Evolutionary conservation across 2,888 invertebrate genomes (phyloP).

Genomic region (Teleogryllus oceanicus): DNA sequence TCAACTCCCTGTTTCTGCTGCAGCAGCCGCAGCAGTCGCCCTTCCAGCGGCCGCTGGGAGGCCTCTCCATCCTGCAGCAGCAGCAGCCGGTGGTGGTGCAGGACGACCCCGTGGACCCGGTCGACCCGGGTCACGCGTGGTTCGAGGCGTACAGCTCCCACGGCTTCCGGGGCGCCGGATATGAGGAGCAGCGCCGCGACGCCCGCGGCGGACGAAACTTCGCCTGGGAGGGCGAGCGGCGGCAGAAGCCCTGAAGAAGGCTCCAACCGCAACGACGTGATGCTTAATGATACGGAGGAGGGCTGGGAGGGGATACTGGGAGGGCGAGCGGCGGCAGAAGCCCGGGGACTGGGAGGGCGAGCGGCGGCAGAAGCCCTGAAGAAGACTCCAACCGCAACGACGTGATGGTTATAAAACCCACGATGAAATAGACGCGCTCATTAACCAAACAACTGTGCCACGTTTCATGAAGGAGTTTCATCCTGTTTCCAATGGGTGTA

Average conservation of each 20-base stretch:
- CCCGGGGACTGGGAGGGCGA: conserved; percentile 31
- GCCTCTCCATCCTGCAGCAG: background rate
- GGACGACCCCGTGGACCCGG: background rate
- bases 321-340: conserved; percentile 21
- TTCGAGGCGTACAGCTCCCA: background rate
- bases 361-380: background rate
- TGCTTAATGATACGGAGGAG: too few species aligned
- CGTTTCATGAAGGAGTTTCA: too few species aligned
- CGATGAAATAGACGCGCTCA: too few species aligned
- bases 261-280: background rate
- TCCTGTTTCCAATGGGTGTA: too few species aligned
- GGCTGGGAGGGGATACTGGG: too few species aligned
- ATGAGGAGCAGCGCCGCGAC: background rate
- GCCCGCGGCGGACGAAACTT: conserved; percentile 32
- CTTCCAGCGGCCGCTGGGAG: background rate
- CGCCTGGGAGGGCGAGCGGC: conserved; percentile 33
- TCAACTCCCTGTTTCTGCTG: conserved; percentile 40
- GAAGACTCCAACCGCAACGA: background rate
- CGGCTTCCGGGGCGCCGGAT: background rate
- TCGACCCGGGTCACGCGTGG: background rate
- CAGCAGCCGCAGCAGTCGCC: conserved; percentile 24
- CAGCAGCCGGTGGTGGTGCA: background rate
- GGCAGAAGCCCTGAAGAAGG: background rate
- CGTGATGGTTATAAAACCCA: too few species aligned
- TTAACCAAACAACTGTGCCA: too few species aligned